These are phyloP conservation scores for Eugnorisma glareosa DNA, from an alignment of 2,888 invertebrate species.

Conservation along the genomic window DNA sequence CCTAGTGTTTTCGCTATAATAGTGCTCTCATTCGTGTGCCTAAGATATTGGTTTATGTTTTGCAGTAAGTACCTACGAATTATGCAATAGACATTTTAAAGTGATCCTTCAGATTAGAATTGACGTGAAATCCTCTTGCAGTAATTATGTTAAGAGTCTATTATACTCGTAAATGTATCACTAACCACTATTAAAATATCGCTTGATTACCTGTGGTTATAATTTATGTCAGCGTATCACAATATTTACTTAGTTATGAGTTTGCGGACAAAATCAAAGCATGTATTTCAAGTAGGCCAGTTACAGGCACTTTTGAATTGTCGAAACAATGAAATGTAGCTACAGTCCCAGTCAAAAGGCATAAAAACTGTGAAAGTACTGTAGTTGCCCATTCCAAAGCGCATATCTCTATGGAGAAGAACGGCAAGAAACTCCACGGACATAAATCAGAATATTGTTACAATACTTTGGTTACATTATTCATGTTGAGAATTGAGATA, in stretches of 20 bases:
- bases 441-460: no score
- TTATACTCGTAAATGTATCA: neutral
- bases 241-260: neutral
- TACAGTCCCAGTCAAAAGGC: no score
- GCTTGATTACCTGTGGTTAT: neutral
- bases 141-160: slow-evolving; percentile 11
- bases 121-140: neutral
- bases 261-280: neutral
- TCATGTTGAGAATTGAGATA: no score
- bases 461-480: no score
- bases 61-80: slow-evolving; percentile 42
- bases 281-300: no score
- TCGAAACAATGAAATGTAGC: no score
- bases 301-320: no score
- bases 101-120: slow-evolving; percentile 17
- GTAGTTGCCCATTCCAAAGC: no score
- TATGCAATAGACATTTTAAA: neutral
- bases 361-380: no score
- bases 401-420: no score
- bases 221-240: neutral
- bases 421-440: no score
- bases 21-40: slow-evolving; percentile 40
- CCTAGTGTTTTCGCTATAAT: slow-evolving; percentile 44
- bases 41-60: slow-evolving; percentile 41
- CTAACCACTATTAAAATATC: slow-evolving; percentile 1